phyloP scores from a whole-genome alignment of 1,140 invertebrate species.

The Cecropterus lyciades region DNA sequence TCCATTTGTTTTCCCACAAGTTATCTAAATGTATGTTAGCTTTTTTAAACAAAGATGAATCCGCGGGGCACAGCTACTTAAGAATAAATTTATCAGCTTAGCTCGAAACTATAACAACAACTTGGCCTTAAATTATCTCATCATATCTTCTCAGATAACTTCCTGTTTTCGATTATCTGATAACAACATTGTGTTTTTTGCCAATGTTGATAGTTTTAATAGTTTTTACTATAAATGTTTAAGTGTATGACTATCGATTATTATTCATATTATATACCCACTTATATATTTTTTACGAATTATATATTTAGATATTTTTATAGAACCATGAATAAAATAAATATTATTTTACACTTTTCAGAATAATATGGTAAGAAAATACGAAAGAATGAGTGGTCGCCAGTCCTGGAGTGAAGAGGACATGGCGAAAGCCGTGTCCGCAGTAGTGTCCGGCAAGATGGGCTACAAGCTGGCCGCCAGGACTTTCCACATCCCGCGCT shows the following conservation, averaged over 20 bases:
- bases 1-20: too few relatives aligned
- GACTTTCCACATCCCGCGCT: conserved; percentile 77
- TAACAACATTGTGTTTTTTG: conserved; percentile 7
- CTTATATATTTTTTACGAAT: too few relatives aligned
- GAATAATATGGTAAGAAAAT: conserved; percentile 79
- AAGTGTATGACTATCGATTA: too few relatives aligned
- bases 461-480: conserved; percentile 79
- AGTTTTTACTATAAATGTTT: too few relatives aligned
- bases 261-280: too few relatives aligned
- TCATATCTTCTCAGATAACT: conserved; percentile 16
- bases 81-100: too few relatives aligned
- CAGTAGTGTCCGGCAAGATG: conserved; percentile 81
- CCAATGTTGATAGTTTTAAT: not conserved
- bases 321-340: too few relatives aligned
- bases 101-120: conserved; percentile 5
- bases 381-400: conserved; percentile 81
- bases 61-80: too few relatives aligned
- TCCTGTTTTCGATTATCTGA: conserved; percentile 7
- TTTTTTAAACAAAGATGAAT: too few relatives aligned
- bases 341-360: conserved; percentile 47
- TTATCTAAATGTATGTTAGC: too few relatives aligned
- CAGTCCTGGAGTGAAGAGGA: conserved; percentile 81
- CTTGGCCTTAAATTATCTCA: conserved; percentile 33
- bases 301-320: too few relatives aligned
- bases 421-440: conserved; percentile 79